Evolutionary conservation across 2,888 invertebrate genomes (phyloP).

Genomic region (Synanthedon tipuliformis): DNA sequence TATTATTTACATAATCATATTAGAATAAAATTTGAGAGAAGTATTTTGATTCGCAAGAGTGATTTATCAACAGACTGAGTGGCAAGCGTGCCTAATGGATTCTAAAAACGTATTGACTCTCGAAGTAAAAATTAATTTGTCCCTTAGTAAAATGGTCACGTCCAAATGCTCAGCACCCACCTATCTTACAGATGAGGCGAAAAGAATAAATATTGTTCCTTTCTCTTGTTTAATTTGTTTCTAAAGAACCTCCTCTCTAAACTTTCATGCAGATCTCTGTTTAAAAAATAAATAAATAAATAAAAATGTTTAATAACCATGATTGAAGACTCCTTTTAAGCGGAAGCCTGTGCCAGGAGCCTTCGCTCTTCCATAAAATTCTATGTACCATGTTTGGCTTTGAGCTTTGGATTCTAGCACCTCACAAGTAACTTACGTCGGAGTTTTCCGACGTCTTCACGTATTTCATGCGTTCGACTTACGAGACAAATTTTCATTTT

Average conservation of each 20-base stretch:
- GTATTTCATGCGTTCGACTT: too few species aligned
- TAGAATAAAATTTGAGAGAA: background rate
- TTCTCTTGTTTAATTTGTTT: constrained; percentile 13
- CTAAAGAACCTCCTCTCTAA: constrained; percentile 7
- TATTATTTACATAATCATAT: background rate
- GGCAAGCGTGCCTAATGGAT: constrained; percentile 20
- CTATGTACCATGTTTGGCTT: too few species aligned
- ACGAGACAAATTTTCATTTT: too few species aligned
- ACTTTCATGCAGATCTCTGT: background rate
- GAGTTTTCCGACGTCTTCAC: too few species aligned
- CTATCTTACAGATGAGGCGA: background rate
- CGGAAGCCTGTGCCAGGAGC: too few species aligned
- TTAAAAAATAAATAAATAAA: too few species aligned
- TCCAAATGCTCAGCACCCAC: constrained; percentile 5
- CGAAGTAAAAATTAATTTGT: constrained; percentile 32
- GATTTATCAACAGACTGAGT: constrained; percentile 2
- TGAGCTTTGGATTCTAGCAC: background rate
- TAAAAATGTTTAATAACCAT: too few species aligned
- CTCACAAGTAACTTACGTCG: background rate
- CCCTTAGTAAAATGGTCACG: constrained; percentile 29
- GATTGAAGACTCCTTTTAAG: too few species aligned
- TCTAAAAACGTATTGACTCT: constrained; percentile 22
- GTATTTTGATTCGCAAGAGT: constrained; percentile 1
- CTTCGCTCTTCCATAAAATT: too few species aligned
- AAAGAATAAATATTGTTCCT: constrained; percentile 4